Conservation (phyloP, 2,888 invertebrate species). For the Entomobrya multifasciata region DNA sequence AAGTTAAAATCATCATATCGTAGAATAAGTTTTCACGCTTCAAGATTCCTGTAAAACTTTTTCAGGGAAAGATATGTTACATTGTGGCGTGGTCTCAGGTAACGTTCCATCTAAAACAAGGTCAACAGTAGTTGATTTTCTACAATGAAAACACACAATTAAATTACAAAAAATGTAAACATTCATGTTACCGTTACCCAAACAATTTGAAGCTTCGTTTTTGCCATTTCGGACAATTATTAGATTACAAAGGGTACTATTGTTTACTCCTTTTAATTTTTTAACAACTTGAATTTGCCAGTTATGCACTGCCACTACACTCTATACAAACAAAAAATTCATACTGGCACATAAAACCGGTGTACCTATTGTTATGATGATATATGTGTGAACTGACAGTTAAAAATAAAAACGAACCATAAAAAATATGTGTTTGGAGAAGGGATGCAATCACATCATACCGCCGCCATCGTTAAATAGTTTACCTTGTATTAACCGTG, state of each 20-base stretch:
- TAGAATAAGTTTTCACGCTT: slow-evolving; percentile 31
- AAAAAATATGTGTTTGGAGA: background rate
- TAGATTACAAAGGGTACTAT: too few species aligned
- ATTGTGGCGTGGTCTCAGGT: background rate
- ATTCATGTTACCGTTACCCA: background rate
- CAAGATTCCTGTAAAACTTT: background rate
- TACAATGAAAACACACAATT: background rate
- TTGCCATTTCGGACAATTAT: too few species aligned
- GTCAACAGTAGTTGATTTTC: background rate
- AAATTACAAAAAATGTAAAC: background rate
- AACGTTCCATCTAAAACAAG: background rate
- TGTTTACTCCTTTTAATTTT: too few species aligned
- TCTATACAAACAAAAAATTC: too few species aligned
- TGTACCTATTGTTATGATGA: too few species aligned
- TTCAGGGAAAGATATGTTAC: background rate
- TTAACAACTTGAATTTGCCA: too few species aligned
- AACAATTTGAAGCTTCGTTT: too few species aligned
- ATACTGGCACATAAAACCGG: too few species aligned
- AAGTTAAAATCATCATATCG: background rate
- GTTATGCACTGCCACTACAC: too few species aligned
- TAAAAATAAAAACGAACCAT: background rate
- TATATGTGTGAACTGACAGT: too few species aligned
- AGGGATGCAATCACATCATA: slow-evolving; percentile 43
- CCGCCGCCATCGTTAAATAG: background rate
- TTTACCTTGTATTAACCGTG: background rate